Conservation (phyloP, 2,888 invertebrate genomes). For the Panzeria rudis region DNA sequence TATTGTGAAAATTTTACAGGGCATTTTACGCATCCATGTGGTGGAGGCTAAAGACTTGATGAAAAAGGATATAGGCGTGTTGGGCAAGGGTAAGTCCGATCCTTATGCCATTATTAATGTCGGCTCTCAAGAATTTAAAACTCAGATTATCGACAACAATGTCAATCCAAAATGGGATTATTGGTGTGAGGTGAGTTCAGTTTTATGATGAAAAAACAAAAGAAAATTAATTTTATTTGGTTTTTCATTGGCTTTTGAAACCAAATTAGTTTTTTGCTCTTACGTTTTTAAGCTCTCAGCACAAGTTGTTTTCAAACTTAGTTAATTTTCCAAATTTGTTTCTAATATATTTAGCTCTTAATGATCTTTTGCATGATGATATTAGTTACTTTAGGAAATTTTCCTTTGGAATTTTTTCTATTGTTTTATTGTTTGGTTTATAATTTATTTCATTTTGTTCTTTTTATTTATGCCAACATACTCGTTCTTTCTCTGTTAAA, state of each 20-base stretch:
- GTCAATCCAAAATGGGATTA: slow-evolving; percentile 98
- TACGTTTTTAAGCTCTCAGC: slow-evolving; percentile 36
- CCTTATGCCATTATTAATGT: slow-evolving; percentile 96
- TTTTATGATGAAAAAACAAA: neutral
- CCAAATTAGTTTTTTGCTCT: slow-evolving; percentile 18
- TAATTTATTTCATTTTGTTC: slow-evolving; percentile 43
- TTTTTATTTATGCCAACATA: slow-evolving; percentile 14
- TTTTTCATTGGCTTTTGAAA: slow-evolving; percentile 46
- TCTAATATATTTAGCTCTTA: too few species aligned
- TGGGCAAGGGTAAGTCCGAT: slow-evolving; percentile 98
- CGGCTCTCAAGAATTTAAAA: slow-evolving; percentile 96
- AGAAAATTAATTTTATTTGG: neutral
- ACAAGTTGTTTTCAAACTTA: slow-evolving; percentile 23
- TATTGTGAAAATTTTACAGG: slow-evolving; percentile 86
- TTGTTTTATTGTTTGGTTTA: slow-evolving; percentile 10
- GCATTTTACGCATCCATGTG: slow-evolving; percentile 96
- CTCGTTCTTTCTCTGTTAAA: slow-evolving; percentile 24
- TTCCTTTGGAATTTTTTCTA: neutral
- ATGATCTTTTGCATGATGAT: slow-evolving; percentile 33
- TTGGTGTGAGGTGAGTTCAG: slow-evolving; percentile 92
- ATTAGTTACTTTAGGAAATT: slow-evolving; percentile 3
- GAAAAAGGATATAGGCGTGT: slow-evolving; percentile 96
- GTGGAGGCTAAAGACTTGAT: slow-evolving; percentile 97
- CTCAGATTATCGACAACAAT: slow-evolving; percentile 96
- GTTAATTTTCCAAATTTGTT: slow-evolving; percentile 37